phyloP scores from a whole-genome alignment of 92 coral and sea anemone species.

The Chrysogorgia sp. region DNA sequence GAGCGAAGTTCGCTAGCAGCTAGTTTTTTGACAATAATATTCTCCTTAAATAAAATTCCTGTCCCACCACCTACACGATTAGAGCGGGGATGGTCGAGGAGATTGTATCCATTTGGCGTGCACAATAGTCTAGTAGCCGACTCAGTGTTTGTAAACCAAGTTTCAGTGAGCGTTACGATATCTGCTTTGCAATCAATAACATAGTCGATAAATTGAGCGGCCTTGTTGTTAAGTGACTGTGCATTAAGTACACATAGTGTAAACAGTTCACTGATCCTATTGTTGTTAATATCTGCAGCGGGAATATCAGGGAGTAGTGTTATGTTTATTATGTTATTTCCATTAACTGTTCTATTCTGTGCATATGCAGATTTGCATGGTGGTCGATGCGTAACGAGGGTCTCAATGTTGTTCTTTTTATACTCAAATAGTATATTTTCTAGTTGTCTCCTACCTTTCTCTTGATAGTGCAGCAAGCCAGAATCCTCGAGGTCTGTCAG shows the following conservation, averaged over 20 bases:
- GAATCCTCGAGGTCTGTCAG: too few relatives aligned
- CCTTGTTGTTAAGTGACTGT: conserved; percentile 59
- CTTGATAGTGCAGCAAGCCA: too few relatives aligned
- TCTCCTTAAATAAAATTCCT: conserved; percentile 63
- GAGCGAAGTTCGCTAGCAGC: conserved; percentile 56
- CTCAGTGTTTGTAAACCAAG: conserved; percentile 61
- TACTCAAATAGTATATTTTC: too few relatives aligned
- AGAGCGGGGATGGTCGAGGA: conserved; percentile 62
- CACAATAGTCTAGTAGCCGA: conserved; percentile 54
- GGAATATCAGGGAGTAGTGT: too few relatives aligned
- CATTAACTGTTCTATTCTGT: too few relatives aligned
- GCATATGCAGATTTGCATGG: too few relatives aligned
- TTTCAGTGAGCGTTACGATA: conserved; percentile 58
- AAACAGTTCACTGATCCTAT: background rate
- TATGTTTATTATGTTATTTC: too few relatives aligned
- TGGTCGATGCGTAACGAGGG: too few relatives aligned
- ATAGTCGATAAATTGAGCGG: conserved; percentile 57
- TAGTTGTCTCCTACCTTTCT: too few relatives aligned
- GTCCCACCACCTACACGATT: conserved; percentile 66
- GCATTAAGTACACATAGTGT: conserved; percentile 46
- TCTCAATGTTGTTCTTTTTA: too few relatives aligned
- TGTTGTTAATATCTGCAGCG: too few relatives aligned
- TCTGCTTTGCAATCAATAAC: conserved; percentile 56
- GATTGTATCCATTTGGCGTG: conserved; percentile 66
- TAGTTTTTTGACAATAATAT: conserved; percentile 43